A percentile compares a stretch with the other conserved stretches of the same genome.
phyloP scores from a whole-genome alignment of 2,797 vertebrate genomes.

The Esox lucius region DNA sequence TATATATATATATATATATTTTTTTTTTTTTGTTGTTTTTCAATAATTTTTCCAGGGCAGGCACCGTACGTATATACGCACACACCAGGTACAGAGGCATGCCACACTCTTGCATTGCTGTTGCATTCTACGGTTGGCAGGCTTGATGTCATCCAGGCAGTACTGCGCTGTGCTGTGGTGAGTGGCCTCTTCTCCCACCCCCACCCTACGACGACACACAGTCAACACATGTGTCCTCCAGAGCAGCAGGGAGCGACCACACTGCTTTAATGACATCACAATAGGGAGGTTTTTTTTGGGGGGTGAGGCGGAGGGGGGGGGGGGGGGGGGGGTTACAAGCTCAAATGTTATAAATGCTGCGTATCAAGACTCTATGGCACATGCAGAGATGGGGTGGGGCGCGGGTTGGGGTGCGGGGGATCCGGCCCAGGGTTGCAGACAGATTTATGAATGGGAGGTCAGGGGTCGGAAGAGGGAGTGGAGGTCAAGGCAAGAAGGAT shows the following conservation, averaged over 20 bases:
- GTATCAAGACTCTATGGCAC: slow-evolving; percentile 78
- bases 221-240: background rate
- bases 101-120: slow-evolving; percentile 87
- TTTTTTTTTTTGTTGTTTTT: slow-evolving; percentile 68
- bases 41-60: slow-evolving; percentile 73
- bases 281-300: slow-evolving; percentile 50
- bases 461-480: slow-evolving; percentile 38
- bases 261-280: slow-evolving; percentile 78
- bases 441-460: slow-evolving; percentile 65
- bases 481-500: slow-evolving; percentile 67
- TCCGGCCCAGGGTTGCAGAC: slow-evolving; percentile 83
- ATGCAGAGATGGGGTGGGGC: slow-evolving; percentile 72
- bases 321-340: slow-evolving; percentile 68
- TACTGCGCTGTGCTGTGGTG: slow-evolving; percentile 39
- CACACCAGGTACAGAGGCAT: slow-evolving; percentile 87
- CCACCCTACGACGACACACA: slow-evolving; percentile 45
- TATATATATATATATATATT: too few species aligned
- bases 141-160: slow-evolving; percentile 81
- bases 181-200: slow-evolving; percentile 46
- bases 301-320: too few species aligned
- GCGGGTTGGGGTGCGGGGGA: slow-evolving; percentile 31
- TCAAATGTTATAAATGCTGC: slow-evolving; percentile 75
- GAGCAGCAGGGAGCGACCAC: slow-evolving; percentile 52
- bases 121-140: slow-evolving; percentile 90
- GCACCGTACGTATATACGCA: slow-evolving; percentile 86